Base-by-base conservation (phyloP, 2,797 vertebrate species). In the Pitangus sulphuratus region DNA sequence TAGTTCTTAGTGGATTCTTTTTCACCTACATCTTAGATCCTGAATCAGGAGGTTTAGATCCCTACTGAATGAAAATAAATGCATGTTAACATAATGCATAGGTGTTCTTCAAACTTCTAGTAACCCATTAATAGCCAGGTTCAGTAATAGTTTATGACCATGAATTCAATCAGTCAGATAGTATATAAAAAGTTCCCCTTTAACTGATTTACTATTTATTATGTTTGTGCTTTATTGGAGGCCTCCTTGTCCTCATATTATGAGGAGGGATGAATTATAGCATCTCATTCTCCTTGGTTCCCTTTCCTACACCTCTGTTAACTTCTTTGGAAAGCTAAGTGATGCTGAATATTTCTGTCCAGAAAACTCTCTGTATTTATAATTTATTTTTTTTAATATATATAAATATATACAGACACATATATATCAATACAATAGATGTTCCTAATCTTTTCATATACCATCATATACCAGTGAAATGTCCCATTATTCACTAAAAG, bases 401-500 rank as follows among this genome's bases (percentile, higher is more conserved):
- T 10, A 28, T 2, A 53, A 3, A 47, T 22, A 57, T 22, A 74
- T 18, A 53, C 7, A 71, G 2, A 33, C 2, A 33, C 7, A 21
- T 1, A n/a, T 8, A 3, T 28, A 42, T 57, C 30, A 51, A 68
- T 71, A 90, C 15, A 72, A 5, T 31, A 87, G 30, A 13, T 78
- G 7, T 80, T 91, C 61, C 42, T 47, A 58, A 61, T 87, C 20
- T 78, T 92, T 65, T 89, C 9, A 6, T 75, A 31, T 33, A 24
- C 20, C 13, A 15, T 69, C 72, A 54, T 83, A 90, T 80, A 89
- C 69, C 90, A 95, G 76, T 96, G 94, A 90, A 95, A 94, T 88
- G 45, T 80, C 90, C 84, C 80, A 19, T 91, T 96, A 90, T 93
- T 95, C 84, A 69, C 78, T 70, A 42, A 93, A 95, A 89, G 87